Conservation (phyloP, 2,113 vertebrate species). For the Suricata suricatta region DNA sequence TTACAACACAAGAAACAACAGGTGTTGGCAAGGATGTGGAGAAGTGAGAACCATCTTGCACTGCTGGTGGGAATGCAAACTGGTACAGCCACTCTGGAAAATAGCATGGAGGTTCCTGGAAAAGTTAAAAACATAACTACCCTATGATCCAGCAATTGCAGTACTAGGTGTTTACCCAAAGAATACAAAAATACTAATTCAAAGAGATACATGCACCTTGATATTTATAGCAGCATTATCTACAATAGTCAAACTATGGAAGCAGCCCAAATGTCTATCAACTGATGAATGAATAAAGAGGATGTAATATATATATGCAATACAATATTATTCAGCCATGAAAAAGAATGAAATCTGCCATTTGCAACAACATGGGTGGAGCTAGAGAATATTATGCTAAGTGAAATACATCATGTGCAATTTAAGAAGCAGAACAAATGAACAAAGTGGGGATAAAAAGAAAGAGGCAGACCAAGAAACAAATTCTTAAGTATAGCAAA, state of each 20-base stretch:
- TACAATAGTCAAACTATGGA: background rate
- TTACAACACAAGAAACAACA: background rate
- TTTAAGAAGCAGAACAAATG: background rate
- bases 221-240: background rate
- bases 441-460: background rate
- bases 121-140: background rate
- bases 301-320: background rate
- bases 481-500: background rate
- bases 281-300: background rate
- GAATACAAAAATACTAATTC: background rate
- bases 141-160: background rate
- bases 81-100: background rate
- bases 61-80: background rate
- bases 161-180: background rate
- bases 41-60: background rate
- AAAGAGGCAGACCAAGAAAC: background rate
- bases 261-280: background rate
- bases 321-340: background rate
- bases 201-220: background rate
- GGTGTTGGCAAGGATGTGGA: background rate
- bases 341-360: background rate
- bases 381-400: background rate
- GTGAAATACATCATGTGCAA: background rate
- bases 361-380: background rate
- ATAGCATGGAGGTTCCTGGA: background rate